Evolutionary conservation across 2,113 vertebrate species (phyloP).

Genomic region (Petaurus breviceps): DNA sequence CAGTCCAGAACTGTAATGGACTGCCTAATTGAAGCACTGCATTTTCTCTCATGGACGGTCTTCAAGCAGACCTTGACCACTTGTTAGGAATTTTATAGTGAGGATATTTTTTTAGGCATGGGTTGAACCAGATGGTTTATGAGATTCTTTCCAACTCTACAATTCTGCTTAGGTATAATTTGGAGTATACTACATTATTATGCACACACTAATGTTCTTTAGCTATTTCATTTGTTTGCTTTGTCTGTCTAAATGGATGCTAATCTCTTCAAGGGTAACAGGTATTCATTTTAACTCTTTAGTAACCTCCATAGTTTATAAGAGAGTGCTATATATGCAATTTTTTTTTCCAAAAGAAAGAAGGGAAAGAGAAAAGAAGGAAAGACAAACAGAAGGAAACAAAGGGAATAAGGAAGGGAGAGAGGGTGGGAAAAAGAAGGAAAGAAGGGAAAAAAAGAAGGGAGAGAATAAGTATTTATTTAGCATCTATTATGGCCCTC

Average conservation of each 20-base stretch:
- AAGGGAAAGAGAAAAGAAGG: background rate
- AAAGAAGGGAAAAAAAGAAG: background rate
- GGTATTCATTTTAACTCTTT: background rate
- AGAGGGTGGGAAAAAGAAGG: background rate
- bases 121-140: background rate
- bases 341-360: background rate
- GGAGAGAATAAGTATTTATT: background rate
- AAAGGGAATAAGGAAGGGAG: background rate
- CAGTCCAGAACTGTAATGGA: background rate
- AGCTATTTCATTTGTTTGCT: background rate
- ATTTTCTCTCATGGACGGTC: background rate
- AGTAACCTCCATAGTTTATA: background rate
- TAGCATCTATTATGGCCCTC: background rate
- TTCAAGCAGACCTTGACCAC: background rate
- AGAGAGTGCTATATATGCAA: background rate
- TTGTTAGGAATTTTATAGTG: background rate
- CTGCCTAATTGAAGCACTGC: background rate
- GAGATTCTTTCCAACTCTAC: background rate
- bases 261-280: background rate
- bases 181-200: background rate
- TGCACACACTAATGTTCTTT: background rate
- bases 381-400: background rate
- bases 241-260: background rate
- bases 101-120: background rate
- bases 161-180: background rate